Conservation (phyloP, 2,888 invertebrate genomes). For the Buathra laborator region DNA sequence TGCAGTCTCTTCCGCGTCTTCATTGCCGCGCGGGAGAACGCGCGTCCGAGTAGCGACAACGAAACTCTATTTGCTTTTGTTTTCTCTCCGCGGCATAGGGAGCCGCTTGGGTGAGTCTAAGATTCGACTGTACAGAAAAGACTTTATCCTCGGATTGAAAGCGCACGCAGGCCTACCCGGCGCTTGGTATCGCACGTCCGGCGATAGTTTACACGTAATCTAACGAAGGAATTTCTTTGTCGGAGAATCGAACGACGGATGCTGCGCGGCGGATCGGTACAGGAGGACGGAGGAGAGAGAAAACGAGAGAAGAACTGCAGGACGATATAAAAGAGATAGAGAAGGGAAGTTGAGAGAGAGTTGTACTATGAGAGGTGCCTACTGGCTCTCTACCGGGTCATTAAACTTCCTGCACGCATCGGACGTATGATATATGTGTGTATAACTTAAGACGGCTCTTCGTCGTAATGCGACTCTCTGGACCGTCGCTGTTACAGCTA, state of each 20-base stretch:
- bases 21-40: conserved; percentile 13
- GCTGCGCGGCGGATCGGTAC: conserved; percentile 26
- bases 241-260: conserved; percentile 72
- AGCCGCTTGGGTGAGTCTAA: not conserved
- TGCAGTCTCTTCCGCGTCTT: conserved; percentile 30
- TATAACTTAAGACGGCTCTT: conserved; percentile 54
- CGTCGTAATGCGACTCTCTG: conserved; percentile 51
- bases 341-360: conserved; percentile 9
- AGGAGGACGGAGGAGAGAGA: conserved; percentile 34
- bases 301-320: conserved; percentile 4
- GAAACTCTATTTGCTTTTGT: conserved; percentile 17
- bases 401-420: conserved; percentile 77
- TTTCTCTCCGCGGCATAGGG: not conserved
- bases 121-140: conserved; percentile 11
- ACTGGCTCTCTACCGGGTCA: conserved; percentile 72
- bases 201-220: conserved; percentile 76
- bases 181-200: conserved; percentile 66
- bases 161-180: conserved; percentile 68
- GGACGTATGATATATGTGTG: conserved; percentile 60
- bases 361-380: conserved; percentile 44
- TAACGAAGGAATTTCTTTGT: conserved; percentile 81
- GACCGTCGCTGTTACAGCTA: conserved; percentile 8
- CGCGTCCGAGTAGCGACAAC: not conserved
- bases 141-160: conserved; percentile 73
- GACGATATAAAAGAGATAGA: conserved; percentile 1